A percentile compares a stretch with the other conserved stretches of the same genome.
Evolutionary conservation across 2,113 vertebrate genomes (phyloP).

Genomic region (Vombatus ursinus): DNA sequence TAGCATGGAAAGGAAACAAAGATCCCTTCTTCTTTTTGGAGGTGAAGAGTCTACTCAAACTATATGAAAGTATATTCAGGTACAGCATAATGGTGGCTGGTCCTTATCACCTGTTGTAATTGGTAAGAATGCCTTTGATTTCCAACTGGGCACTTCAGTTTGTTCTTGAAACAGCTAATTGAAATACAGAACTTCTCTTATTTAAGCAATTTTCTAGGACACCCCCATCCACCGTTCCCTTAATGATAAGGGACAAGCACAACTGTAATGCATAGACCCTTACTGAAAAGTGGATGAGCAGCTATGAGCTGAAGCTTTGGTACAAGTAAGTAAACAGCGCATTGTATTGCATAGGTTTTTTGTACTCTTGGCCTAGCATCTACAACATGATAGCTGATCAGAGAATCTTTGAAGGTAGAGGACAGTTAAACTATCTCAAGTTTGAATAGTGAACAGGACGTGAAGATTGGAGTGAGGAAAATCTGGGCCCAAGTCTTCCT

Average conservation of each 20-base stretch:
- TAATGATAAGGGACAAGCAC: background rate
- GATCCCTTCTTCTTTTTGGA: background rate
- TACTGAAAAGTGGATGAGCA: background rate
- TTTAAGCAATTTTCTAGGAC: background rate
- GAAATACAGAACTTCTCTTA: conserved; percentile 23
- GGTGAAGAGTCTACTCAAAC: background rate
- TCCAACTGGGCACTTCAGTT: background rate
- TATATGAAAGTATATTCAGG: background rate
- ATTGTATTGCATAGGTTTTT: background rate
- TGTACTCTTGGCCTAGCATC: background rate
- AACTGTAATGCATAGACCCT: background rate
- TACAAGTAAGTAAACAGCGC: background rate
- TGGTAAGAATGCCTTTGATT: conserved; percentile 11
- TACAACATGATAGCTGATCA: background rate
- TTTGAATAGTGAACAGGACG: background rate
- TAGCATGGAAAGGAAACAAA: conserved; percentile 2
- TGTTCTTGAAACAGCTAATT: background rate
- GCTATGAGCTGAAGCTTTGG: background rate
- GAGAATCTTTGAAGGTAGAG: background rate
- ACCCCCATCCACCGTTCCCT: background rate
- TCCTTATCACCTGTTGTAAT: background rate
- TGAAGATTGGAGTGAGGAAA: background rate
- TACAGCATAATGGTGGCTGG: background rate
- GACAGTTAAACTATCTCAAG: background rate
- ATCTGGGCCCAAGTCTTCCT: background rate